These are phyloP conservation scores for Peromyscus attwateri DNA, from an alignment of 2,797 vertebrate genomes.

Conservation along the genomic window DNA sequence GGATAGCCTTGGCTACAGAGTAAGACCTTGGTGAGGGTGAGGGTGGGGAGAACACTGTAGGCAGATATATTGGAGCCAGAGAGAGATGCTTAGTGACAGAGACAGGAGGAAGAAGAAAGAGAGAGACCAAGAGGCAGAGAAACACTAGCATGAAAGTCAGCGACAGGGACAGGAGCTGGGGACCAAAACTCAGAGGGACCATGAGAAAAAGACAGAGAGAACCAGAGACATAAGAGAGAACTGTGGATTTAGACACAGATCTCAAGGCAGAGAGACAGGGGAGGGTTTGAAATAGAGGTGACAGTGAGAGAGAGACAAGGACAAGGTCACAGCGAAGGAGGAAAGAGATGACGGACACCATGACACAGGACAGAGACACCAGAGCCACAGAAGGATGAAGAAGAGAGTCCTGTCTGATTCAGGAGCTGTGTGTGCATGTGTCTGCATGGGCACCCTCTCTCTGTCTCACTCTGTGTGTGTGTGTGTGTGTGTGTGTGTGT, in stretches of 20 bases:
- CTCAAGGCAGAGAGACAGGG: background rate
- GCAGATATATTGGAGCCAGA: background rate
- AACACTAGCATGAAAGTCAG: background rate
- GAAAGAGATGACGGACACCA: background rate
- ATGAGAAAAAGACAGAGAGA: conserved; percentile 4
- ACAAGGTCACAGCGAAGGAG: background rate
- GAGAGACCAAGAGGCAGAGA: background rate
- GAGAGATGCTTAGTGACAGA: background rate
- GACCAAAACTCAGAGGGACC: background rate
- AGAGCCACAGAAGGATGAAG: background rate
- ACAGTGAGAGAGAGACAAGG: background rate
- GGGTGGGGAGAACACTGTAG: background rate
- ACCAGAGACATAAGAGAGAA: background rate
- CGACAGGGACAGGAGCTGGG: background rate
- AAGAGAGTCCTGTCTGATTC: background rate
- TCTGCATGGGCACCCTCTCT: background rate
- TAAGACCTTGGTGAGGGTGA: background rate
- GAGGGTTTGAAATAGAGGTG: background rate
- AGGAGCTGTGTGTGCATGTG: background rate
- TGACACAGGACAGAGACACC: background rate
- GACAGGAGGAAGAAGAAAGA: background rate
- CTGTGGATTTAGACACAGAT: background rate
- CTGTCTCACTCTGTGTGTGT: no score
- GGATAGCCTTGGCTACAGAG: background rate
- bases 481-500: rapidly evolving